Conservation (phyloP, 2,888 invertebrate genomes). For the Clistopyga incitator region DNA sequence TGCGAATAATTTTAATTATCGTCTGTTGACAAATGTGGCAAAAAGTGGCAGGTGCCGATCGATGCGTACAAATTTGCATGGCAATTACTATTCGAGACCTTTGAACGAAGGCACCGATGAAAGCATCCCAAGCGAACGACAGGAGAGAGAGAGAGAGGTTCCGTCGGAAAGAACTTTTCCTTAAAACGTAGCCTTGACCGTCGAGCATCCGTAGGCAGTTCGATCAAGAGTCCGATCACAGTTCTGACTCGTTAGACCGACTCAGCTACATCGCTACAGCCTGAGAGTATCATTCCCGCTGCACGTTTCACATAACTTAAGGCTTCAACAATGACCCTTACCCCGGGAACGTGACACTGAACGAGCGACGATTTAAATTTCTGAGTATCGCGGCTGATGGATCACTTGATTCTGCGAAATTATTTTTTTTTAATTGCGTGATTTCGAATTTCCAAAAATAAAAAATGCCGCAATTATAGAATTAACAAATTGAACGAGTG, state of each 20-base stretch:
- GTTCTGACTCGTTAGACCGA: constrained; percentile 38
- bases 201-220: constrained; percentile 21
- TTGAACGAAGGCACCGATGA: constrained; percentile 38
- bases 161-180: neutral
- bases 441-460: too few species aligned
- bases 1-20: neutral
- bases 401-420: neutral
- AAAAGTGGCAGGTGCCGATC: constrained; percentile 11
- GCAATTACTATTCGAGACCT: constrained; percentile 42
- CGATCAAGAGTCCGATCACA: constrained; percentile 56
- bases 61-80: constrained; percentile 29
- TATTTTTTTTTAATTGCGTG: too few species aligned
- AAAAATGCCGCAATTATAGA: too few species aligned
- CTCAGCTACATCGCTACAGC: constrained; percentile 11
- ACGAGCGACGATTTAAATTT: neutral
- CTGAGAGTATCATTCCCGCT: constrained; percentile 23
- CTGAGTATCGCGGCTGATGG: neutral
- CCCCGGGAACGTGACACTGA: neutral
- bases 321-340: constrained; percentile 4
- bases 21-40: neutral
- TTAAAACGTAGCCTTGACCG: constrained; percentile 34
- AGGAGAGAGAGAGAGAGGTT: constrained; percentile 15
- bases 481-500: too few species aligned
- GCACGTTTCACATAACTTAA: constrained; percentile 19
- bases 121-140: constrained; percentile 31